Base-by-base conservation (phyloP, 2,113 vertebrate genomes). In the Solea senegalensis region DNA sequence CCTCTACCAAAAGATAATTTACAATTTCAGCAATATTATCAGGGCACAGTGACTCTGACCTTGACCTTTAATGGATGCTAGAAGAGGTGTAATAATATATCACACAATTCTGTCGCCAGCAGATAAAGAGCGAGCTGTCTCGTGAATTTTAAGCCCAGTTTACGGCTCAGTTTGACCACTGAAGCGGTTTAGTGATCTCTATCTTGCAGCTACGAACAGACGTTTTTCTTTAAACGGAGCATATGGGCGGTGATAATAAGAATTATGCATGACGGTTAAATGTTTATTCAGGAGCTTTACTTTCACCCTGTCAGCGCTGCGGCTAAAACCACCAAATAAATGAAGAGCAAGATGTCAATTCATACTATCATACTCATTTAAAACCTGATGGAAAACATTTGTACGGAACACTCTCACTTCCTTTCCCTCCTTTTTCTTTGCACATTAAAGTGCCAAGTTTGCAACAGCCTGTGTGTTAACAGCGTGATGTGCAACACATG, bases 1-100 rank as follows among this genome's bases (percentile, higher is more conserved):
- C 14, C 41, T 59, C 49, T 26, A 7, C 65, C 52, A n/a, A 34
- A 57, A 4, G 41, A 59, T 61, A 65, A 61, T 74, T 56, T 70
- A 61, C 54, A 43, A 59, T 72, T 59, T 70, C 21, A 59, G 49
- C 27, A 49, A 67, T 26, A 64, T 65, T 16, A 64, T 60, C 34
- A 46, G 44, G 49, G 5, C 41, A 4, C 13, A 13, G 46, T 16
- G 50, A 39, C 60, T 59, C 43, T 58, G 57, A 74, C 66, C 67
- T 60, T 64, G 67, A 71, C 46, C 57, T 65, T 64, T 59, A 64
- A 51, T 59, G 34, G 34, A 60, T 53, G 43, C 53, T 49, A 8
- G 21, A 66, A 56, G 54, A 43, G 10, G 5, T 59, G 13, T 50
- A 60, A 21, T 61, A 56, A 73, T 54, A 51, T 40, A 48, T 27